A percentile compares a stretch with the other conserved stretches of the same genome.
Conservation (phyloP, 2,797 vertebrate species). For the Syngnathus acus region DNA sequence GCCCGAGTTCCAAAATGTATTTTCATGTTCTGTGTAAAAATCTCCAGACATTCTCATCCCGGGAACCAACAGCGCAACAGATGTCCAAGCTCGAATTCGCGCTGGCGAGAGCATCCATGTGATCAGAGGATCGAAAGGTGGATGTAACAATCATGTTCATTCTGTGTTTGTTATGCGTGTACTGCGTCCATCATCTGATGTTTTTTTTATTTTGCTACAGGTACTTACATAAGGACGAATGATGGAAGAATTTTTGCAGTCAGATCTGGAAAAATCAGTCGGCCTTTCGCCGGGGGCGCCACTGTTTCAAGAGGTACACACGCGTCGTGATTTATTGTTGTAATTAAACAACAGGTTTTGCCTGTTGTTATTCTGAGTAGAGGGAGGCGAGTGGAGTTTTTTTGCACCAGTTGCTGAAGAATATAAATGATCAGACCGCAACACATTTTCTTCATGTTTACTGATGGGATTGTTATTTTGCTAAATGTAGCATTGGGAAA, state of each 20-base stretch:
- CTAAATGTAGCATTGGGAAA: not conserved
- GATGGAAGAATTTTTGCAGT: slow-evolving; percentile 97
- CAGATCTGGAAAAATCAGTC: slow-evolving; percentile 88
- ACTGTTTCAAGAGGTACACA: slow-evolving; percentile 73
- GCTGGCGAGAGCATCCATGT: slow-evolving; percentile 97
- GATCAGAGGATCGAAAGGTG: slow-evolving; percentile 96
- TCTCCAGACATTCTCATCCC: slow-evolving; percentile 94
- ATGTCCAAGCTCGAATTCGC: slow-evolving; percentile 91
- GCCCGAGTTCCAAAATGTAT: not conserved
- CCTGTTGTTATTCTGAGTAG: not conserved
- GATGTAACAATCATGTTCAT: not conserved
- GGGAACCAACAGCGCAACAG: slow-evolving; percentile 89
- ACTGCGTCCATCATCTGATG: not conserved
- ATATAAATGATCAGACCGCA: not conserved
- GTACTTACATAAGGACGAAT: slow-evolving; percentile 93
- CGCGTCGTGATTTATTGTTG: not conserved
- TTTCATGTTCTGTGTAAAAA: slow-evolving; percentile 12
- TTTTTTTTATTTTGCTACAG: slow-evolving; percentile 58
- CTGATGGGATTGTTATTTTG: not conserved
- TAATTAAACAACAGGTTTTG: not conserved
- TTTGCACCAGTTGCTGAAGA: not conserved
- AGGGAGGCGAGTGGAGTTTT: not conserved
- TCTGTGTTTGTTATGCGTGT: not conserved
- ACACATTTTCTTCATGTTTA: not conserved
- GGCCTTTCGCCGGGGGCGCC: slow-evolving; percentile 69